phyloP scores from a whole-genome alignment of 2,797 vertebrate species.

The Argya squamiceps region DNA sequence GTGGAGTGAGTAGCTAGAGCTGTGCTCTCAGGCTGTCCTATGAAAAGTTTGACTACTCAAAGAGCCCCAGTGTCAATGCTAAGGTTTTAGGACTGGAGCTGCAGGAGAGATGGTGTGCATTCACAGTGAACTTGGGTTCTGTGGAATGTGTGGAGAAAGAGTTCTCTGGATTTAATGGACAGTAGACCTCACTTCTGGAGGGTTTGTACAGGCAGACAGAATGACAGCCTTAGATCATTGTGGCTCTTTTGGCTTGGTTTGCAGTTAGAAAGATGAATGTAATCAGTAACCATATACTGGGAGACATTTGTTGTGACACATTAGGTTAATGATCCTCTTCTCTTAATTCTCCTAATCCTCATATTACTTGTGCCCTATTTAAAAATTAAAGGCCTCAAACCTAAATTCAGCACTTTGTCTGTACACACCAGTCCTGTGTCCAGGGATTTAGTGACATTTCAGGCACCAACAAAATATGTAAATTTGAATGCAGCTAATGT shows the following conservation, averaged over 20 bases:
- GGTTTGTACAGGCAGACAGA: background rate
- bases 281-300: background rate
- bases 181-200: background rate
- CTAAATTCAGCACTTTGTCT: background rate
- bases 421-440: background rate
- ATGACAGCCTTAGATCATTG: background rate
- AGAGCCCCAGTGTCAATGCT: background rate
- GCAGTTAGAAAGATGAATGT: background rate
- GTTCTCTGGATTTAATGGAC: background rate
- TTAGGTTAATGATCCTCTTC: background rate
- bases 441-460: background rate
- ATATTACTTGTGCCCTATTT: background rate
- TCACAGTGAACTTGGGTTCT: background rate
- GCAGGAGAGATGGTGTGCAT: background rate
- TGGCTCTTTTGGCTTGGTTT: background rate
- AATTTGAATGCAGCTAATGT: background rate
- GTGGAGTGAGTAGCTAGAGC: background rate
- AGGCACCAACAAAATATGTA: background rate
- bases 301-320: background rate
- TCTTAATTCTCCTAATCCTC: constrained; percentile 6
- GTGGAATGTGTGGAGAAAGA: background rate
- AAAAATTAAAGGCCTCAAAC: background rate
- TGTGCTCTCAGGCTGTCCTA: background rate
- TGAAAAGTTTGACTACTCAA: background rate
- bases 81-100: background rate